Conservation (phyloP, 2,888 invertebrate genomes). For the Uloborus plumipes region DNA sequence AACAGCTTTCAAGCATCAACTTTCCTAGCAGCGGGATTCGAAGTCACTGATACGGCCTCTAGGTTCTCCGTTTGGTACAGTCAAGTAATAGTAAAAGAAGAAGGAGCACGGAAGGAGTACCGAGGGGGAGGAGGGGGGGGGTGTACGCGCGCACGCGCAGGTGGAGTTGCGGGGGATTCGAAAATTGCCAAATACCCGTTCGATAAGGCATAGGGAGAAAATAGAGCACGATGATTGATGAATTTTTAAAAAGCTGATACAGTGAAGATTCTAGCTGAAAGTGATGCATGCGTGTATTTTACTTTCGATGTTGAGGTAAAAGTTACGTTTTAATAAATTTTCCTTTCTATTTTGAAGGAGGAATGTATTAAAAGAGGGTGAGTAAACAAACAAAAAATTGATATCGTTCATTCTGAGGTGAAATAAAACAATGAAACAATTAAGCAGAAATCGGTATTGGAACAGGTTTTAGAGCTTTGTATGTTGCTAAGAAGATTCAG, state of each 20-base stretch:
- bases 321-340: no score
- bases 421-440: no score
- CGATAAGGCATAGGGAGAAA: slow-evolving; percentile 7
- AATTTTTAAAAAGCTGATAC: slow-evolving; percentile 44
- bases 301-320: not conserved
- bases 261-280: not conserved
- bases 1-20: no score
- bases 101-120: not conserved
- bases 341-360: no score
- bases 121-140: not conserved
- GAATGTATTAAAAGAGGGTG: no score
- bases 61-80: not conserved
- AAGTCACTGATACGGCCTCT: no score
- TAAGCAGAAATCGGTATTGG: no score
- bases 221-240: slow-evolving; percentile 39
- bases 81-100: not conserved
- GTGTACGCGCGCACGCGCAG: slow-evolving; percentile 9
- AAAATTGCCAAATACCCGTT: slow-evolving; percentile 14
- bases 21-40: no score
- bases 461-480: no score
- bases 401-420: no score
- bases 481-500: no score
- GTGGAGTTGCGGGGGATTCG: slow-evolving; percentile 25
- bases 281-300: slow-evolving; percentile 8
- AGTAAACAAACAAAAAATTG: no score